Evolutionary conservation across 2,888 invertebrate genomes (phyloP), one percentile per base, ranked within the genome.

Genomic region (Digitonthophagus gazella): DNA sequence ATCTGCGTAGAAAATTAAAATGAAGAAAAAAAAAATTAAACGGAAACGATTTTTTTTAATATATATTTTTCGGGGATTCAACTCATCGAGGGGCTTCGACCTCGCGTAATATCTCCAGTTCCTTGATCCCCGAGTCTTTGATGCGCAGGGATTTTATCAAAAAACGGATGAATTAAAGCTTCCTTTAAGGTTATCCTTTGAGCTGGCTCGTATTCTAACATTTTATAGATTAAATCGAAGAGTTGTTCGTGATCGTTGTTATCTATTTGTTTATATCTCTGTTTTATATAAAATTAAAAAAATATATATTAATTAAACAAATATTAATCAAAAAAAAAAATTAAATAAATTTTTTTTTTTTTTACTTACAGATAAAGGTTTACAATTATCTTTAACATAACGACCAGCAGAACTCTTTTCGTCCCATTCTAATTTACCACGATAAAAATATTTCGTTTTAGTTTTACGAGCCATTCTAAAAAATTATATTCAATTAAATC

Each of bases 371-470:
- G 90, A 86, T 76, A 99, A 85, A 67, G 97, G 97, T 87, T 97
- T 97, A 86, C 98, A 98, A 83, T 97, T 97, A 83, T 98, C 97
- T 78, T 97, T 89, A 57, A 99, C 98, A 81, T 98, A 99, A 85
- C 97, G 91, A 67, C 98, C 98, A 71, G 97, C 96, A 65, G 95
- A 93, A 80, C 95, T 96, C 81, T 96, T 95, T 76, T 96, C 96
- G 82, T 98, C 97, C 98, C 98, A 99, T 84, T 97, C 97, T 80
- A 99, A 88, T 85, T 95, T 94, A 67, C 97, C 97, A 82, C 97
- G 94, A 85, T 97, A 96, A 85, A 98, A 99, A 85, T 98, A 99
- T 86, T 97, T 97, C 76, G 97, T 97, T 86, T 96, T 95, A 71
- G 95, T 94, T 87, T 93, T 94, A 75, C 91, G 87, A 65, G 92